These are phyloP conservation scores for Scaptomyza cyrtandrae DNA, from an alignment of 2,888 invertebrate genomes.

Conservation along the genomic window DNA sequence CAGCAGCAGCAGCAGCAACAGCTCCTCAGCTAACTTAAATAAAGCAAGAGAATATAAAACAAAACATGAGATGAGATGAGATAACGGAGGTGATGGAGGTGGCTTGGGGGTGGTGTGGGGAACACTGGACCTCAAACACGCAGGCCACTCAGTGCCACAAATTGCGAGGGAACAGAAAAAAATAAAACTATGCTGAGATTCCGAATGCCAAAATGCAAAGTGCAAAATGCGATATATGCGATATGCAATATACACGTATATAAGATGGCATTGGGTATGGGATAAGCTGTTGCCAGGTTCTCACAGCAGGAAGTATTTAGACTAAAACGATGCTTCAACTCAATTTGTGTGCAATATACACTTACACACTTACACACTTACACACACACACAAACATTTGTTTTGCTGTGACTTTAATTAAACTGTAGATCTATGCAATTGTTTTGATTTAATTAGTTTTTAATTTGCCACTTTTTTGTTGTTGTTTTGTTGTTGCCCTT, in stretches of 20 bases:
- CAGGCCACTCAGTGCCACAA: background rate
- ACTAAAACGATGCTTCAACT: slow-evolving; percentile 16
- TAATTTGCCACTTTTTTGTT: background rate
- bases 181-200: too few relatives aligned
- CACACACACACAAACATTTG: background rate
- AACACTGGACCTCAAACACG: slow-evolving; percentile 17
- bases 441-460: slow-evolving; percentile 73
- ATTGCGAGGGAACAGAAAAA: too few relatives aligned
- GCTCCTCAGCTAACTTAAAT: slow-evolving; percentile 1
- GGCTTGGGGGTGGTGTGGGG: background rate
- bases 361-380: background rate
- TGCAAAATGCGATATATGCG: slow-evolving; percentile 4
- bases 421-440: slow-evolving; percentile 64
- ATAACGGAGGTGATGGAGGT: too few relatives aligned
- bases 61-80: background rate
- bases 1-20: background rate
- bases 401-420: slow-evolving; percentile 61
- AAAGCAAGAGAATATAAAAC: background rate
- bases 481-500: background rate
- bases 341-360: slow-evolving; percentile 13
- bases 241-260: too few relatives aligned
- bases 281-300: slow-evolving; percentile 33
- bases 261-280: slow-evolving; percentile 1
- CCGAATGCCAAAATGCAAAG: slow-evolving; percentile 5
- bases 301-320: slow-evolving; percentile 75